phyloP scores from a whole-genome alignment of 2,113 vertebrate species.

The Onychostruthus taczanowskii region DNA sequence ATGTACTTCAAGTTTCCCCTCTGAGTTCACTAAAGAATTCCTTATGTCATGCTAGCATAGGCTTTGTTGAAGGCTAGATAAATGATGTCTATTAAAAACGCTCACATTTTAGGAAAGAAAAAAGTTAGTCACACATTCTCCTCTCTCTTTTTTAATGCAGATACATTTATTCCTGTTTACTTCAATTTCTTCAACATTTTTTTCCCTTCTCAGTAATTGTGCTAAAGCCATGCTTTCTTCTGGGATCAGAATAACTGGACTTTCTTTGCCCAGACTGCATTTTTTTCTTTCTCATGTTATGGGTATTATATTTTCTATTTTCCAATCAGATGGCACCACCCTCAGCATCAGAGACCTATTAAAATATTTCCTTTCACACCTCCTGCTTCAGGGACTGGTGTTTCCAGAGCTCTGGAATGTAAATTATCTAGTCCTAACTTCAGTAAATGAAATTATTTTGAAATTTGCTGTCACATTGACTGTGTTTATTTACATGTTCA shows the following conservation, averaged over 20 bases:
- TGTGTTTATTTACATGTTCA: neutral
- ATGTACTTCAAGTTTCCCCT: neutral
- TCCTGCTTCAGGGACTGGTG: neutral
- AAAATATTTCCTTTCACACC: constrained; percentile 19
- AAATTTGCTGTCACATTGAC: neutral
- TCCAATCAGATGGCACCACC: neutral
- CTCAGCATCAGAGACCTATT: neutral
- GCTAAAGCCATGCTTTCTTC: neutral
- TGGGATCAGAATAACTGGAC: neutral
- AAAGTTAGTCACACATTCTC: neutral
- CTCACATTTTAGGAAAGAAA: neutral
- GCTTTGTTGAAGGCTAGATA: neutral
- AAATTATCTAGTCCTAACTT: neutral
- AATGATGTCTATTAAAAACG: neutral
- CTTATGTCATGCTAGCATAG: neutral
- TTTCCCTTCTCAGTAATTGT: neutral
- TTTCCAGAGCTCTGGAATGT: constrained; percentile 10
- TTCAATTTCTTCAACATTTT: neutral
- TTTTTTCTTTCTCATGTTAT: neutral
- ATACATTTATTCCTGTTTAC: neutral
- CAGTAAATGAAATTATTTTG: neutral
- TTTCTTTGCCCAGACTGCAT: neutral
- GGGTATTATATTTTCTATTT: neutral
- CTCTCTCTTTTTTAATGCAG: neutral
- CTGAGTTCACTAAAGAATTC: neutral